Base-by-base conservation (phyloP, 2,113 vertebrate species). In the Melanerpes aurifrons region DNA sequence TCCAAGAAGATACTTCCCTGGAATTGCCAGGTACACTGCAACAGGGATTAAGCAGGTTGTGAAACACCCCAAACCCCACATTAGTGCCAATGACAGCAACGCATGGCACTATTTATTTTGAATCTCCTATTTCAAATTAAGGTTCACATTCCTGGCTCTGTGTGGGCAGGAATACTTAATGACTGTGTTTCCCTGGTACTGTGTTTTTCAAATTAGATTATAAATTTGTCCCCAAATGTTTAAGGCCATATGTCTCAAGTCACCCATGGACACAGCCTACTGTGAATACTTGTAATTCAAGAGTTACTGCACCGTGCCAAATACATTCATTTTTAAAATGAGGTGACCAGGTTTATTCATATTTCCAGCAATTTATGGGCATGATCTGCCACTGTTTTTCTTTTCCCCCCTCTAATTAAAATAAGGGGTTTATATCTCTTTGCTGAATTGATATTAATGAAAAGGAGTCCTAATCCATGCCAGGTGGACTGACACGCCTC, bases 171-270 rank as follows among this genome's bases (percentile, higher is more conserved):
- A 94, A 96, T 94, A 82, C 82, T 94, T 96, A 95, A 95, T 91
- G 91, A 94, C 82, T 86, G 29, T 86, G 87, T 82, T 95, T 86
- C 94, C 48, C 89, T 91, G 82, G 85, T 89, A 94, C 93, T 72
- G 72, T 90, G 90, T 87, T 96, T 91, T 90, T 91, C 87, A 86
- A 96, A 96, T 96, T 94, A 94, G 93, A 87, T 93, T 90, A 90
- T 94, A 95, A 94, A 95, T 94, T 95, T 94, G 91, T 79, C 91
- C 95, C 79, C 89, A 95, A 86, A 95, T 86, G 85, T 96, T 89
- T 92, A 88, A 91, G 95, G 93, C 95, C 87, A 40, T 95, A 91
- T 89, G 94, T 93, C 87, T 94, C 89, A 68, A 94, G 94, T 96
- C 93, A 95, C 82, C 89, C 93, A 92, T 82, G 89, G 87, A 92